phyloP scores from a whole-genome alignment of 2,797 vertebrate genomes.

The Salarias fasciatus region DNA sequence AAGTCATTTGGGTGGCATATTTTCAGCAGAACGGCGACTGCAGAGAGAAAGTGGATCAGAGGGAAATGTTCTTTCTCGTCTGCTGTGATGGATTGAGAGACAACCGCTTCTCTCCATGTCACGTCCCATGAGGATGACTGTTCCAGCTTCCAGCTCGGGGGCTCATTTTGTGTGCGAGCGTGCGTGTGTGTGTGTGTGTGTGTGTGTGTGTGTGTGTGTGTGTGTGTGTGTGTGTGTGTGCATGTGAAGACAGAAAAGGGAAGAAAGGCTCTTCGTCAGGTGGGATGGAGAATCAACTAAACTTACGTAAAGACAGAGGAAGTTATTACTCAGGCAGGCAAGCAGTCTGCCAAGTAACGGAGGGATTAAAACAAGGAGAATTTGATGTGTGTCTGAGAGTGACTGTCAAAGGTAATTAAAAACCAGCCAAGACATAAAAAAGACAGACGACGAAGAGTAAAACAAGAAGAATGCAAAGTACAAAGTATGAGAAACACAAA shows the following conservation, averaged over 20 bases:
- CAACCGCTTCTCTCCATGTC: constrained; percentile 15
- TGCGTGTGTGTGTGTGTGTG: constrained; percentile 5
- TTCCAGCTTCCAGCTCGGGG: constrained; percentile 26
- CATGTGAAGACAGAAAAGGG: constrained; percentile 1
- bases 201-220: neutral
- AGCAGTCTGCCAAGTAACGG: neutral
- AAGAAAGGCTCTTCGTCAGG: neutral
- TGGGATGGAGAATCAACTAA: no score
- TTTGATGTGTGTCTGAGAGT: neutral
- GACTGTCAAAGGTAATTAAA: neutral
- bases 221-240: neutral
- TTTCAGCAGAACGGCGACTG: neutral
- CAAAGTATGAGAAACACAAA: neutral
- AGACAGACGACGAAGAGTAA: neutral
- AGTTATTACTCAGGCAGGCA: no score
- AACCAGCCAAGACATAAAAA: constrained; percentile 11
- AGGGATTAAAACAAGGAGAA: neutral
- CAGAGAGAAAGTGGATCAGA: constrained; percentile 24
- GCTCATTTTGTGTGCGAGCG: neutral
- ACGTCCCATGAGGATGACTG: constrained; percentile 23
- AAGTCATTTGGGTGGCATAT: constrained; percentile 16
- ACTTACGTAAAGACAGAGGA: no score
- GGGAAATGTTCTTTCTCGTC: constrained; percentile 19
- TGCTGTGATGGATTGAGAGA: constrained; percentile 18
- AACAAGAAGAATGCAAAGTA: constrained; percentile 6